Percentiles rank a stretch among this genome's conserved stretches.
Evolutionary conservation across 2,113 vertebrate genomes (phyloP).

Genomic region (Microcebus murinus): DNA sequence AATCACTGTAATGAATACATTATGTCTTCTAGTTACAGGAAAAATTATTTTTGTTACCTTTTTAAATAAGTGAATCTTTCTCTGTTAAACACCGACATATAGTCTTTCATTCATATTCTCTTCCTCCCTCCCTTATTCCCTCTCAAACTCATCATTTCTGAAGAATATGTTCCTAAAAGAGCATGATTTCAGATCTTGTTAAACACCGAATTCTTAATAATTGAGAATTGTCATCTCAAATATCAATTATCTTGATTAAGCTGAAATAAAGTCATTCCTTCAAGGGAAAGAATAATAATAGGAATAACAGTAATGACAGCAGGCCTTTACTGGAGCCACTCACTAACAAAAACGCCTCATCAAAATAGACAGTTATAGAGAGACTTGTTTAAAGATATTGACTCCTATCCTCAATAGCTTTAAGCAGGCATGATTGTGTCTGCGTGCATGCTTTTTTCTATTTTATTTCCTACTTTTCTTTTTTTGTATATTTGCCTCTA

Average conservation of each 20-base stretch:
- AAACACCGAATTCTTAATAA: neutral
- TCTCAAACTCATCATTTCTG: neutral
- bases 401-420: neutral
- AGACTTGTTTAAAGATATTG: neutral
- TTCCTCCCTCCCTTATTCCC: too few species aligned
- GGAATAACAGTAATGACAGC: neutral
- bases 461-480: neutral
- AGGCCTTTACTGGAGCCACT: neutral
- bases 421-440: neutral
- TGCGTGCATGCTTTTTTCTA: neutral
- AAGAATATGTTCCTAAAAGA: neutral
- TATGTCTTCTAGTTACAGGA: neutral
- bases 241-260: conserved; percentile 9
- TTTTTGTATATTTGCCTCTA: neutral
- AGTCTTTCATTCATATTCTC: neutral
- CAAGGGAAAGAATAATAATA: neutral
- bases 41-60: neutral
- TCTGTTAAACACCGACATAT: neutral
- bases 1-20: neutral
- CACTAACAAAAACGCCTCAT: neutral
- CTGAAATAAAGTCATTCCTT: neutral
- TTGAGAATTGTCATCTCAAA: neutral
- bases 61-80: neutral
- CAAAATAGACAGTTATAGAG: neutral
- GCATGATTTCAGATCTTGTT: neutral